Base-by-base conservation (phyloP, 2,113 vertebrate genomes). In the Pelecanoides urinatrix region DNA sequence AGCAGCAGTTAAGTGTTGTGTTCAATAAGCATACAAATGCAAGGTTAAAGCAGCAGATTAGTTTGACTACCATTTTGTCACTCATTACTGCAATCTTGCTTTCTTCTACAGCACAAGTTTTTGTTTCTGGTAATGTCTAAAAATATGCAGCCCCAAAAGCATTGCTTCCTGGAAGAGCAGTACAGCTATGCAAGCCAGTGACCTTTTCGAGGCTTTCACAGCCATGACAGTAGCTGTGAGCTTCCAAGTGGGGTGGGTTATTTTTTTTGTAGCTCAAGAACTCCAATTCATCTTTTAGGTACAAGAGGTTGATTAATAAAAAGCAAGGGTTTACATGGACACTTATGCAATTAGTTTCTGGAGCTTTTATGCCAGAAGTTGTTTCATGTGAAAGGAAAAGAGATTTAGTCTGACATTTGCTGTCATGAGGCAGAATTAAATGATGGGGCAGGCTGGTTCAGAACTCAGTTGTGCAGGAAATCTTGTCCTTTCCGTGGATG, bases 301-400 rank as follows among this genome's bases (percentile, higher is more conserved):
- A 66, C 20, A 55, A 86, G 52, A 74, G 20, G 34, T 16, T 76
- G 70, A 82, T 87, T 90, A 95, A 92, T 81, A 68, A 86, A 87
- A 85, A 47, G 53, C 7, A 16, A 67, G 34, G 16, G 42, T 63
- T 97, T 95, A 76, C 38, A 91, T 61, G 59, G 63, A 59, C 42
- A 27, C 61, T 92, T 96, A 88, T 0, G 21, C 89, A 96, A 92
- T 84, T 92, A 68, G 38, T 93, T 92, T 91, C 75, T 86, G 84
- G 47, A 95, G 79, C 16, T 73, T 85, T 62, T 65, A 26, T 88
- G 74, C 34, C 86, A 97, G 81, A 78, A 73, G 6, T 65, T 40
- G n/a, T 90, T 95, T 82, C 32, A 45, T 17, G 13, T 42, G 42
- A 50, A 73, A 77, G 42, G 49, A 93, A 78, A 71, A 76, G 36